A percentile compares a stretch with the other conserved stretches of the same genome.
These are phyloP conservation scores for Timema podura DNA, from an alignment of 2,888 invertebrate species.

Conservation along the genomic window DNA sequence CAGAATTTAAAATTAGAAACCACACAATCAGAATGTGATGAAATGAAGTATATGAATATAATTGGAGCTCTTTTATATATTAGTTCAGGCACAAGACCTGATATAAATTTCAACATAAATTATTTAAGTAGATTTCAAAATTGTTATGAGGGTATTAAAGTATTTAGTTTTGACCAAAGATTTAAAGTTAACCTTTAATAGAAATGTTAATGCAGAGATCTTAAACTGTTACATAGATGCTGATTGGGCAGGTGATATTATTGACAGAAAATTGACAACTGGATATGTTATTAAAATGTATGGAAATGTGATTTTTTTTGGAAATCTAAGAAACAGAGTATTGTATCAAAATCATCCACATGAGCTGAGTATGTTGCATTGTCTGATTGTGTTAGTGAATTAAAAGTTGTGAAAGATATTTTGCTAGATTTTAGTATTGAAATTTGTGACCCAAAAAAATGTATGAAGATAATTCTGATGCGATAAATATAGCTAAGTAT, in stretches of 20 bases:
- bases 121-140: conserved; percentile 9
- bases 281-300: not conserved
- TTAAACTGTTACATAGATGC: conserved; percentile 7
- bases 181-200: not conserved
- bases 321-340: not conserved
- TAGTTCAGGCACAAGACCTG: not conserved
- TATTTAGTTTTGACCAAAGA: not conserved
- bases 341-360: not conserved
- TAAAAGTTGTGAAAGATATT: not conserved
- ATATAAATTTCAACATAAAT: not conserved
- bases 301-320: not conserved
- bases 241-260: not conserved
- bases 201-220: not conserved
- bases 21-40: no score
- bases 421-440: not conserved
- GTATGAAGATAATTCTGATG: not conserved
- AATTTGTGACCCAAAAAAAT: not conserved
- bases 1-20: no score
- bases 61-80: not conserved
- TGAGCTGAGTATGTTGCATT: not conserved
- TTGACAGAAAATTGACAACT: not conserved
- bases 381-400: not conserved
- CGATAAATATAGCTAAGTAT: not conserved
- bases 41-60: not conserved
- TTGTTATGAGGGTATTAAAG: not conserved